These are phyloP conservation scores for Albula glossodonta DNA, from an alignment of 2,113 vertebrate genomes.

Conservation along the genomic window DNA sequence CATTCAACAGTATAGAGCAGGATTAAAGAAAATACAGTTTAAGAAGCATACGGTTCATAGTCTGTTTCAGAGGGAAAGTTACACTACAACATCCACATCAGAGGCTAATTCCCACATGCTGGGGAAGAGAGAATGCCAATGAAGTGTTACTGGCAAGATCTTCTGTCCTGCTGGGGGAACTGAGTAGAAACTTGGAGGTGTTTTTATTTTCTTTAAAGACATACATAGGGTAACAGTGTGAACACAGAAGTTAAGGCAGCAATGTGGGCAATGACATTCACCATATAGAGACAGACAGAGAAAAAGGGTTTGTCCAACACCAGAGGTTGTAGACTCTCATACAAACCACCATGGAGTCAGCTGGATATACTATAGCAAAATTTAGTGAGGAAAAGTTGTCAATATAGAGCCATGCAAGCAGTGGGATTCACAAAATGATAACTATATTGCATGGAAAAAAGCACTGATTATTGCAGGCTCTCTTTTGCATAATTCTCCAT, in stretches of 20 bases:
- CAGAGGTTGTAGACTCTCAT: not conserved
- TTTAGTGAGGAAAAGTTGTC: not conserved
- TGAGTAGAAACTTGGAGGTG: slow-evolving; percentile 6
- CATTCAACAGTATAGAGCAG: not conserved
- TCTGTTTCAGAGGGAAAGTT: not conserved
- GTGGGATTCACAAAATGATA: not conserved
- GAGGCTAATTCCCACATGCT: not conserved
- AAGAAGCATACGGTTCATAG: not conserved
- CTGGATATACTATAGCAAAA: not conserved
- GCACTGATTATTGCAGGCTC: not conserved
- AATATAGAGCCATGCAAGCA: not conserved
- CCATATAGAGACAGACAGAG: not conserved
- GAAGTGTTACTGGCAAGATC: not conserved
- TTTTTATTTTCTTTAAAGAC: slow-evolving; percentile 1
- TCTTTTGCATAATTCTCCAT: not conserved
- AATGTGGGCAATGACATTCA: not conserved
- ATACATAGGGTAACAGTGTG: not conserved
- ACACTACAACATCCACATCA: not conserved
- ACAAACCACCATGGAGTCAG: no score
- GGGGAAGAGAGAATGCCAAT: not conserved
- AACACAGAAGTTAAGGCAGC: not conserved
- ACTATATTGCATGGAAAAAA: not conserved
- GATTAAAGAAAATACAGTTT: not conserved
- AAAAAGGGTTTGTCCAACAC: not conserved
- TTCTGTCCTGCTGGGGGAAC: not conserved